Evolutionary conservation across 2,113 vertebrate genomes (phyloP), one percentile per base, ranked within the genome.

Genomic region (Rhinoderma darwinii): DNA sequence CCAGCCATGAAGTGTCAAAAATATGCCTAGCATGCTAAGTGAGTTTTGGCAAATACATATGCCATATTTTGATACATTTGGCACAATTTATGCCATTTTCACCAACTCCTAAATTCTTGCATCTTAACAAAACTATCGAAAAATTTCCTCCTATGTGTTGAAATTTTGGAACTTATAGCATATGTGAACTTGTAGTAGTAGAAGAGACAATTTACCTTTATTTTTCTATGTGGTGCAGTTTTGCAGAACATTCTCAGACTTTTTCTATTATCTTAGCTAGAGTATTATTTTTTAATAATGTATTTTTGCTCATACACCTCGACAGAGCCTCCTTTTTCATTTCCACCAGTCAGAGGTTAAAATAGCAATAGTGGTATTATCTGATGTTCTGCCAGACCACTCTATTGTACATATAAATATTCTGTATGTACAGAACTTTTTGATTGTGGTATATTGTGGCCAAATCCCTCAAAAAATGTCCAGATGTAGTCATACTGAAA

Each of bases 341-440:
- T 63, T 82, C 79, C 56, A 82, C 39, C 59, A 63, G 56, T 81
- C 56, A 81, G 54, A 81, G 78, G 78, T 82, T 82, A 82, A 39
- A 82, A 44, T 32, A 30, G 56, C n/a, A 44, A 25, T 30, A 3
- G 22, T 66, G 22, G 44, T 63, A 25, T 59, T 66, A 18, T 66
- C 79, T 82, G 79, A 82, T 82, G 37, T 41, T 66, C 56, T 82
- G 79, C 79, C 79, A 82, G 59, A 82, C 56, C 79, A 5, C 59
- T 41, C 20, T 51, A 54, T 82, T 59, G 56, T 27, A 41, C 51
- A 80, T 37, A 41, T 0, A 61, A 59, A 80, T 80, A 43, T 12
- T n/a, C 20, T 41, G 20, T 32, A 78, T 22, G 37, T 81, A 30
- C 79, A 82, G 59, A 59, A 44, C 39, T 0, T 82, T 66, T 66